Percentiles rank a stretch among this genome's conserved stretches.
phyloP scores from a whole-genome alignment of 2,888 invertebrate species.

The Chromoteleia sp. region DNA sequence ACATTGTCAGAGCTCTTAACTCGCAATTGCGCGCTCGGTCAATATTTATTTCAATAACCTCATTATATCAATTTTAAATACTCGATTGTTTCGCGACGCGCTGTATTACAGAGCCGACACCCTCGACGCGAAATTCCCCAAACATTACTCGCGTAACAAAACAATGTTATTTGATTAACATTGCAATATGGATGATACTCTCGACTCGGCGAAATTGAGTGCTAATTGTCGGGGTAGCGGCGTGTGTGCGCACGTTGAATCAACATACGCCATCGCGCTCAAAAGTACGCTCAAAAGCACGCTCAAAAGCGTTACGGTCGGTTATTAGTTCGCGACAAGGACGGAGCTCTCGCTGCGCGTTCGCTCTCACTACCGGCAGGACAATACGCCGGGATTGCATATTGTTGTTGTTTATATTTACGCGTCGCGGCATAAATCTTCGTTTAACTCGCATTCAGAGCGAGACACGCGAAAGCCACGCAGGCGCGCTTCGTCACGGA shows the following conservation, averaged over 20 bases:
- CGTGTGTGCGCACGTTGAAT: constrained; percentile 10
- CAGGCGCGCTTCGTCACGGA: constrained; percentile 80
- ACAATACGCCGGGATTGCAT: constrained; percentile 83
- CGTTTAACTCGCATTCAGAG: constrained; percentile 83
- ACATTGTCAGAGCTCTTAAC: constrained; percentile 64
- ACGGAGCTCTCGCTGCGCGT: constrained; percentile 59
- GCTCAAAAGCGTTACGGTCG: no score
- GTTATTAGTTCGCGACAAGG: constrained; percentile 38
- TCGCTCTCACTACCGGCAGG: no score
- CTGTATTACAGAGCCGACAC: constrained; percentile 12
- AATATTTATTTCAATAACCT: constrained; percentile 64
- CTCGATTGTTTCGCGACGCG: constrained; percentile 22
- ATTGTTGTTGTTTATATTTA: constrained; percentile 84
- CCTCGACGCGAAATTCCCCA: constrained; percentile 30
- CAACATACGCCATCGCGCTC: constrained; percentile 9
- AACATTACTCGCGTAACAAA: constrained; percentile 55
- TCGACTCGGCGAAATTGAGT: constrained; percentile 39
- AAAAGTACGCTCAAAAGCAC: constrained; percentile 29
- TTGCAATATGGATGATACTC: constrained; percentile 61
- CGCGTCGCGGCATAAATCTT: constrained; percentile 83
- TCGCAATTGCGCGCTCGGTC: constrained; percentile 41
- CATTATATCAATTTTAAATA: constrained; percentile 43
- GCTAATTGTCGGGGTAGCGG: constrained; percentile 38
- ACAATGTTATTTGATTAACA: constrained; percentile 62
- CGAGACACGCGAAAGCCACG: constrained; percentile 64